phyloP scores from a whole-genome alignment of 2,888 invertebrate species.

The Aporophyla nigra region DNA sequence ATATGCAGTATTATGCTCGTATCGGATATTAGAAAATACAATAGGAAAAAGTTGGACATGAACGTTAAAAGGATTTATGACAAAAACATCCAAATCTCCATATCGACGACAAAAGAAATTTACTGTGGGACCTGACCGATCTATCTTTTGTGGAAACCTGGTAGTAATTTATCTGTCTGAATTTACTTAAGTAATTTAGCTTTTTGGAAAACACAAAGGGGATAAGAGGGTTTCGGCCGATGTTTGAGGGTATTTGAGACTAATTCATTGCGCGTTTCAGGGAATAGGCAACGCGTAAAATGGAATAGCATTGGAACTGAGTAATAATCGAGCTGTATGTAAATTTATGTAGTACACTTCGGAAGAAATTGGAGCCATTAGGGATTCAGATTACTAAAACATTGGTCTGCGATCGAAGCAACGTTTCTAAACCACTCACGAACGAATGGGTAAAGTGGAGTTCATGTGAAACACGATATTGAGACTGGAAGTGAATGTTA shows the following conservation, averaged over 20 bases:
- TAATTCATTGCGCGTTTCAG: conserved; percentile 69
- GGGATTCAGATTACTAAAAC: conserved; percentile 62
- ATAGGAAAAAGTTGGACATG: conserved; percentile 6
- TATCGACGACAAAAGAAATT: conserved; percentile 46
- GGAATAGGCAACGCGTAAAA: conserved; percentile 58
- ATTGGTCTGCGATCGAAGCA: conserved; percentile 48
- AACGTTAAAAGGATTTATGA: conserved; percentile 31
- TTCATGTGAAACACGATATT: conserved; percentile 49
- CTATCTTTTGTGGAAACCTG: conserved; percentile 61
- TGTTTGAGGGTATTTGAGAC: conserved; percentile 69
- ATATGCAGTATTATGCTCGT: conserved; percentile 31
- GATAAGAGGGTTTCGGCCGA: conserved; percentile 62
- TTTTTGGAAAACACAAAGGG: conserved; percentile 67
- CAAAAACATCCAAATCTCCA: conserved; percentile 16
- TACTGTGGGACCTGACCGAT: conserved; percentile 44
- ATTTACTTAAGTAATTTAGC: conserved; percentile 71
- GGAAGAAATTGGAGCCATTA: conserved; percentile 60
- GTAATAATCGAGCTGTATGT: conserved; percentile 61
- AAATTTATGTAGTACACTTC: conserved; percentile 68
- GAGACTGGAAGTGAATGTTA: conserved; percentile 28
- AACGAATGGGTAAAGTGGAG: conserved; percentile 39
- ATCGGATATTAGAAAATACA: conserved; percentile 38
- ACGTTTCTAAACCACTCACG: conserved; percentile 57
- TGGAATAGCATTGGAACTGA: conserved; percentile 39
- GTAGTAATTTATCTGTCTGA: conserved; percentile 65